Base-by-base conservation (phyloP, 2,797 vertebrate species). In the Sebastes steindachneri region DNA sequence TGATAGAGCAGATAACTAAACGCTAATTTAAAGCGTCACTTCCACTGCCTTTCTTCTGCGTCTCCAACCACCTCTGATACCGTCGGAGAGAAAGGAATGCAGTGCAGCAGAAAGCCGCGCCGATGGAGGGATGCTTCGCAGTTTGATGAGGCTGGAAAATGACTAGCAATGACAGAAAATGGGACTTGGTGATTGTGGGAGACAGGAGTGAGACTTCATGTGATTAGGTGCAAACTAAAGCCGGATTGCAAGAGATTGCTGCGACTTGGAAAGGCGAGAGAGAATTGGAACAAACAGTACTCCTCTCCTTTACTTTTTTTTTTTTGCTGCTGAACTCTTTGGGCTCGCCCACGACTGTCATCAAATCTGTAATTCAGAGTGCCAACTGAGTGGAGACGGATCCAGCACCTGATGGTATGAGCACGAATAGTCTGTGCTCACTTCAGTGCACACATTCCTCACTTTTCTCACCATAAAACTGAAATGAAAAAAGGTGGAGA, bases 81-180 rank as follows among this genome's bases (percentile, higher is more conserved):
- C 28, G 62, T 9, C 25, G 68, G 48, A 78, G 80, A 23, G 37
- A 60, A 41, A 78, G 82, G 77, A 85, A 83, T 54, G 77, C 35
- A n/a, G 64, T 19, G 9, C 59, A 55, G 77, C 75, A 83, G 62
- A 68, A 68, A 60, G 80, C 54, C 31, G 80, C 68, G 70, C 48
- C 19, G 28, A 62, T 73, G 68, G 77, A 83, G 75, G 68, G 78
- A 90, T 68, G 72, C 82, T 63, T 15, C 37, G 78, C 79, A 67
- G 82, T 91, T 82, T 90, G 89, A 87, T 73, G 86, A 94, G 84
- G 83, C 82, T 78, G 78, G 77, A 87, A 89, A 88, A 92, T 90
- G 90, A 92, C 90, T 82, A 79, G 86, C 86, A 84, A 89, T 90
- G 92, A 89, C 92, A 90, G 83, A 88, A 93, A 93, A 93, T 90